A percentile compares a stretch with the other conserved stretches of the same genome.
Conservation (phyloP, 2,888 invertebrate species). For the Nasonia oneida region DNA sequence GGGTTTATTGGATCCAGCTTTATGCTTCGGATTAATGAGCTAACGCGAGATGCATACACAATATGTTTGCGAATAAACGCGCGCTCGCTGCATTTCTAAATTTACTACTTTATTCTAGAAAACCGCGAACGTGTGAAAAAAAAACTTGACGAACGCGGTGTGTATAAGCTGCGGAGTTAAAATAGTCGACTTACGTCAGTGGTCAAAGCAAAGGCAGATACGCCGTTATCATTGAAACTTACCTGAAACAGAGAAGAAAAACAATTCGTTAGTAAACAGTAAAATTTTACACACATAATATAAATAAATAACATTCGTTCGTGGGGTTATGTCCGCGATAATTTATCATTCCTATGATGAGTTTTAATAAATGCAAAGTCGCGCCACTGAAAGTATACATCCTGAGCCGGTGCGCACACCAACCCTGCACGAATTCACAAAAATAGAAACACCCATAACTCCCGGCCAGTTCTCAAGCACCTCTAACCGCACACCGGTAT, state of each 20-base stretch:
- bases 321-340: background rate
- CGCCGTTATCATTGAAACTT: constrained; percentile 15
- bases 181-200: background rate
- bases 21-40: background rate
- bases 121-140: no score
- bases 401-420: background rate
- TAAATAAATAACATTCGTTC: background rate
- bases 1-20: background rate
- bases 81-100: no score
- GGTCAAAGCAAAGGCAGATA: background rate
- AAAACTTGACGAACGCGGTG: background rate
- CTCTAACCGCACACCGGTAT: background rate
- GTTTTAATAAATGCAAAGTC: background rate
- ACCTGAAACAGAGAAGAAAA: constrained; percentile 45
- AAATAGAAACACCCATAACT: constrained; percentile 18
- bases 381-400: background rate
- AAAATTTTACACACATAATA: background rate
- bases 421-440: background rate
- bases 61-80: background rate
- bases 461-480: background rate
- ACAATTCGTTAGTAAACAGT: background rate
- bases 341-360: background rate
- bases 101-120: no score
- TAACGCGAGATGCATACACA: background rate
- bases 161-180: background rate